Base-by-base conservation (phyloP, 1,140 invertebrate species). In the Calycopis cecrops region DNA sequence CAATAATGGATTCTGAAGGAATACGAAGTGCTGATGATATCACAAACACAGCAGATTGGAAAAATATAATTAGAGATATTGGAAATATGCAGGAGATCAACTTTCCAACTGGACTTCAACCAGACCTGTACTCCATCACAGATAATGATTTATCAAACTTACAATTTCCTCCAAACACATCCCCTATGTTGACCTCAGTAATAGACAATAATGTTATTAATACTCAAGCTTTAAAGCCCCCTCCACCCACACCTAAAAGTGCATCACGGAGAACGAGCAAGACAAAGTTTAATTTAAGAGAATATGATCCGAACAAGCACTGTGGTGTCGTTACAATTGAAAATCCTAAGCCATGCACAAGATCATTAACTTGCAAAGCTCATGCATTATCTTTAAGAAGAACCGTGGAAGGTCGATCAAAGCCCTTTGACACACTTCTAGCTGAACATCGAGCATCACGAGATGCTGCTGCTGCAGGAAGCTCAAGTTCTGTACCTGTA, bases 321-420 rank as follows among this genome's bases (percentile, higher is more conserved):
- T 96, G 95, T 79, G 95, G 94, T 1, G 94, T 95, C 2, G 87
- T 90, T 65, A 91, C 91, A 52, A 89, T 90, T 3, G 92, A 94
- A 62, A 91, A 90, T 49, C 88, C 89, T 1, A 93, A 93, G 67
- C 92, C 92, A 0, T 96, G 95, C 76, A 95, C 94, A 17, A 86
- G 94, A 21, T 95, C 94, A 9, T 88, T 96, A 10, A 96, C 94
- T 0, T 96, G 95, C 78, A 96, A 95, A 87, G 92, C 94, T 11
- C 95, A 96, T 87, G 92, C 94, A 6, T 88, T 96, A 50, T 93
- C 93, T 18, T 67, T 95, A 50, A 84, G 94, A 40, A 79, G 95
- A 55, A 92, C 91, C 9, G 94, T 96, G n/a, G 69, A 87, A 42
- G 94, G 94, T 0, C 85, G 94, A 21, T 91, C 91, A 47, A 94